A percentile compares a stretch with the other conserved stretches of the same genome.
Conservation (phyloP, 2,888 invertebrate species). For the Dryobotodes eremita region DNA sequence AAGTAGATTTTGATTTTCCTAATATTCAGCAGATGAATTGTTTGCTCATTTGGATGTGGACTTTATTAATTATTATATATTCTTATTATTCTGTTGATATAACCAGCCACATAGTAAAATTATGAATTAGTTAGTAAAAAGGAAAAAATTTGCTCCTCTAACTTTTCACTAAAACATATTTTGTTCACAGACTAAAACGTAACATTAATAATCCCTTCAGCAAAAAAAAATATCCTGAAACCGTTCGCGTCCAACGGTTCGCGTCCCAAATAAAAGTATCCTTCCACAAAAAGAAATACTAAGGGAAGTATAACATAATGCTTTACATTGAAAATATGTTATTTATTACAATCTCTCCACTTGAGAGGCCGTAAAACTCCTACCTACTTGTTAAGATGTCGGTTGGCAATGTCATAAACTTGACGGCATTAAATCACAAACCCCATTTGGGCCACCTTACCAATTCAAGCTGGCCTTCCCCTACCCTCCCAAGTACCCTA, state of each 20-base stretch:
- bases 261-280: slow-evolving; percentile 56
- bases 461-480: slow-evolving; percentile 70
- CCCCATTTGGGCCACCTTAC: slow-evolving; percentile 76
- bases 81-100: not conserved
- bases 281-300: slow-evolving; percentile 44
- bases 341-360: slow-evolving; percentile 73
- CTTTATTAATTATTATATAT: not conserved
- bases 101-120: too few species aligned
- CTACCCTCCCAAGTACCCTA: slow-evolving; percentile 37
- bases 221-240: slow-evolving; percentile 20
- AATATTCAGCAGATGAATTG: not conserved
- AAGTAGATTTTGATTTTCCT: slow-evolving; percentile 34
- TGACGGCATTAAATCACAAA: slow-evolving; percentile 84
- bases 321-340: slow-evolving; percentile 74
- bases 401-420: slow-evolving; percentile 81
- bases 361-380: slow-evolving; percentile 72
- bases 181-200: slow-evolving; percentile 4
- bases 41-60: not conserved
- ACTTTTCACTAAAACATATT: not conserved
- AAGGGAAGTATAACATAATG: slow-evolving; percentile 57
- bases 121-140: not conserved
- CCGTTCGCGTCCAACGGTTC: slow-evolving; percentile 17
- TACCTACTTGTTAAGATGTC: slow-evolving; percentile 80
- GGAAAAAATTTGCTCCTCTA: not conserved
- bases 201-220: slow-evolving; percentile 10